Evolutionary conservation across 2,888 invertebrate species (phyloP), one percentile per base, ranked within the genome.

Genomic region (Eristalis arbustorum): DNA sequence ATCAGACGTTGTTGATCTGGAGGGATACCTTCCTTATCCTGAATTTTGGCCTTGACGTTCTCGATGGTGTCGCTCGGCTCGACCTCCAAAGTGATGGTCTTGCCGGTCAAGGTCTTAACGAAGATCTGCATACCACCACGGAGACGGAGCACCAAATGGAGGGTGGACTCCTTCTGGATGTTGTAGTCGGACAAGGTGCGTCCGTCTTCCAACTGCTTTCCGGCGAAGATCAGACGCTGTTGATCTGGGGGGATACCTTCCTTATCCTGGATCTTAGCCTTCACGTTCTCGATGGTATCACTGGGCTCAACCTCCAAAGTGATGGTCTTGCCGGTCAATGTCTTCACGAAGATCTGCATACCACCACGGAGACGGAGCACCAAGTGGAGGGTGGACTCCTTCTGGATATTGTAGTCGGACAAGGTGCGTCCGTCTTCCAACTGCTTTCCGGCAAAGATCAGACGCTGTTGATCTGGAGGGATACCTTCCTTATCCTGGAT

Each of bases 391-490:
- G 97, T 97, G 0, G 97, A 97, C 93, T 97, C 97, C 93, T 98
- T 98, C 93, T 98, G 98, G 91, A 98, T 98, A 92, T 98, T 98
- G 93, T 98, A 98, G 91, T 98, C 98, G 0, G 96, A 96, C 22
- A 98, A 93, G 0, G 98, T 98, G 72, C 97, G 95, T 0, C 97
- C 98, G 94, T 98, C 98, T 93, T 98, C 98, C 90, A 98, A 92
- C 93, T 98, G 98, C 92, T 98, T 90, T 2, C 90, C 90, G 0
- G 90, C 90, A 23, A 90, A 90, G 62, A 90, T 90, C 28, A 90
- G 76, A 89, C 90, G 90, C 68, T 90, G 90, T 73, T 90, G 90
- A n/a, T 90, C 90, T 90, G 90, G 90, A 0, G 90, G 90, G 0
- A 90, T 90, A 10, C 90, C 90, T 37, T 90, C 90, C 88, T 90